Evolutionary conservation across 2,113 vertebrate species (phyloP).

Genomic region (Apeltes quadracus): DNA sequence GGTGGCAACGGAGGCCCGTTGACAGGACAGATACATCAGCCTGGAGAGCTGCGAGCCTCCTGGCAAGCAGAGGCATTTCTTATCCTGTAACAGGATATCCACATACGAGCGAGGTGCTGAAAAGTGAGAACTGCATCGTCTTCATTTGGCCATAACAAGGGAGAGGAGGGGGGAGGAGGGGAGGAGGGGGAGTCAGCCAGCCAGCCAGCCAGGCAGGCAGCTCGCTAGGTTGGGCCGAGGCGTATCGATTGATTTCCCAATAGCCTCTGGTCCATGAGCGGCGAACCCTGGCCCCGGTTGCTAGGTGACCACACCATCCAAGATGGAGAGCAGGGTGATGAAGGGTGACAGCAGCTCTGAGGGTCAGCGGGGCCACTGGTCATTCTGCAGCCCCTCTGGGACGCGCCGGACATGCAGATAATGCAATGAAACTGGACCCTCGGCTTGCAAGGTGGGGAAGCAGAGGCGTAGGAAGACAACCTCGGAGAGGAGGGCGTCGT

Average conservation of each 20-base stretch:
- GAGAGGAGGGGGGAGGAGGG: slow-evolving; percentile 43
- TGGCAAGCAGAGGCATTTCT: slow-evolving; percentile 74
- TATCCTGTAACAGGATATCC: slow-evolving; percentile 77
- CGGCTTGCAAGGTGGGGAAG: slow-evolving; percentile 25
- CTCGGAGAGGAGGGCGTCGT: slow-evolving; percentile 5
- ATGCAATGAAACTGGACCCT: slow-evolving; percentile 73
- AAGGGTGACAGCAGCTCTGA: slow-evolving; percentile 80
- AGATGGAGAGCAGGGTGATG: slow-evolving; percentile 83
- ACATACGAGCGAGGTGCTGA: slow-evolving; percentile 70
- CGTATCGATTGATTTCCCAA: slow-evolving; percentile 83
- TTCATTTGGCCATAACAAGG: slow-evolving; percentile 78
- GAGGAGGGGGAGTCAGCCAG: slow-evolving; percentile 46
- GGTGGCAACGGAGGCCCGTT: slow-evolving; percentile 70
- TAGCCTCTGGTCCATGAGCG: slow-evolving; percentile 84
- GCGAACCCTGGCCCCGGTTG: slow-evolving; percentile 84
- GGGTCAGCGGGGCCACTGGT: slow-evolving; percentile 81
- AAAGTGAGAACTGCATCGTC: slow-evolving; percentile 77
- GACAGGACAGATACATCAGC: slow-evolving; percentile 78
- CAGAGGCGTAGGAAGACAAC: slow-evolving; percentile 38
- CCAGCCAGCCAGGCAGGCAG: slow-evolving; percentile 69
- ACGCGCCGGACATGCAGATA: slow-evolving; percentile 76
- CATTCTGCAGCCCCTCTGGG: slow-evolving; percentile 80
- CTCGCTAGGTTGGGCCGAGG: slow-evolving; percentile 76
- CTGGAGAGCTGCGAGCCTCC: slow-evolving; percentile 58
- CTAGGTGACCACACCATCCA: slow-evolving; percentile 86